Conservation (phyloP, 2,113 vertebrate genomes). For the Syngnathus typhle region DNA sequence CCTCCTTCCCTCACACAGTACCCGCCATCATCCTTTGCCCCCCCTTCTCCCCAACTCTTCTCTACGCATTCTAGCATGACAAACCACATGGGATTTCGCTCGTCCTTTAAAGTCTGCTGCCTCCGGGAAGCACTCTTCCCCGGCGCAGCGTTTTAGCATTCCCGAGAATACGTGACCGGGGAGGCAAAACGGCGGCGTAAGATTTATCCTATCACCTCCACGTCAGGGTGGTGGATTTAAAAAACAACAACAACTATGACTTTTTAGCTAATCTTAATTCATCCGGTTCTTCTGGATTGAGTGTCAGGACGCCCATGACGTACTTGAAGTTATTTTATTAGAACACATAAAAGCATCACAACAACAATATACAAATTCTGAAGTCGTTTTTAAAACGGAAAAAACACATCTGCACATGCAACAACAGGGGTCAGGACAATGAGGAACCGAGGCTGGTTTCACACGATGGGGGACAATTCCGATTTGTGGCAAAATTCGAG, state of each 20-base stretch:
- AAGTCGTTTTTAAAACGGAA: constrained; percentile 78
- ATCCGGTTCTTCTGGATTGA: constrained; percentile 60
- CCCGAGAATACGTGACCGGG: constrained; percentile 67
- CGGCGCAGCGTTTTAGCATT: constrained; percentile 69
- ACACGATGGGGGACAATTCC: not conserved
- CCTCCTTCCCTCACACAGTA: constrained; percentile 7
- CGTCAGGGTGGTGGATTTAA: constrained; percentile 23
- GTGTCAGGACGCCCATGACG: constrained; percentile 33
- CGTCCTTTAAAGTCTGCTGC: constrained; percentile 71
- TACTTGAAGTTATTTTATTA: constrained; percentile 71
- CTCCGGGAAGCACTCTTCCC: constrained; percentile 69
- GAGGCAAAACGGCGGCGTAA: constrained; percentile 58
- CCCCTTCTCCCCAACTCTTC: constrained; percentile 2
- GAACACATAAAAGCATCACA: constrained; percentile 88
- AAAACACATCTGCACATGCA: constrained; percentile 89
- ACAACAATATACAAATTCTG: constrained; percentile 89
- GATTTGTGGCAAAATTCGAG: not conserved
- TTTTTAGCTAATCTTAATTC: constrained; percentile 50
- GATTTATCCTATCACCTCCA: constrained; percentile 30
- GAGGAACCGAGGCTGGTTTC: constrained; percentile 60
- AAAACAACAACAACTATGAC: not conserved
- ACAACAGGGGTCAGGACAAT: constrained; percentile 84
- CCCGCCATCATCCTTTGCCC: constrained; percentile 13
- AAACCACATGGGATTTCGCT: constrained; percentile 72
- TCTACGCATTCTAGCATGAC: constrained; percentile 69